phyloP scores from a whole-genome alignment of 2,797 vertebrate species.

The Toxotes lorentzi region DNA sequence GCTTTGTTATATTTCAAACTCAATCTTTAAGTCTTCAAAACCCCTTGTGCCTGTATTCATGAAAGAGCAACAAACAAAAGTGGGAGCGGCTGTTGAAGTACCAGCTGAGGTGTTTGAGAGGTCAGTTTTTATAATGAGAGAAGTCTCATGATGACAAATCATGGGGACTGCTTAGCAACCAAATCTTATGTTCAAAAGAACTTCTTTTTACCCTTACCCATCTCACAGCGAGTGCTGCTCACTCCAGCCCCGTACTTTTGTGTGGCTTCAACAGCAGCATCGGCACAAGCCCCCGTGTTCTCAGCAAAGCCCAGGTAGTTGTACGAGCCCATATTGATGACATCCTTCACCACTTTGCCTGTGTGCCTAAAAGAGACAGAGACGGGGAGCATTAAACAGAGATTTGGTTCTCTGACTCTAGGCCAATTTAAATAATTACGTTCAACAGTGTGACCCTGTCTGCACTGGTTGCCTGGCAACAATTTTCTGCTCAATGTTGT shows the following conservation, averaged over 20 bases:
- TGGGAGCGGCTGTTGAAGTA: background rate
- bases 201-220: constrained; percentile 83
- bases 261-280: constrained; percentile 86
- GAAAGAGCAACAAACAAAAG: constrained; percentile 11
- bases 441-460: background rate
- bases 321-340: constrained; percentile 99
- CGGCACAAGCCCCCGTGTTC: constrained; percentile 89
- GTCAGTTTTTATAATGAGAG: constrained; percentile 4
- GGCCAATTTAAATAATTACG: constrained; percentile 8
- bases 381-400: constrained; percentile 4
- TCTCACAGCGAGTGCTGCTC: constrained; percentile 93
- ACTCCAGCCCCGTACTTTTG: constrained; percentile 92
- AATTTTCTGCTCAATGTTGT: constrained; percentile 22
- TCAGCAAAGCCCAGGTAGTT: constrained; percentile 98
- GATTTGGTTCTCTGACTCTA: background rate
- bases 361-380: constrained; percentile 87
- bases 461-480: constrained; percentile 22
- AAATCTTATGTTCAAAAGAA: background rate
- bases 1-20: constrained; percentile 14
- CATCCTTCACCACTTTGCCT: constrained; percentile 90
- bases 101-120: constrained; percentile 3
- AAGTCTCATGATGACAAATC: background rate
- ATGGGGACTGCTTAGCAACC: background rate
- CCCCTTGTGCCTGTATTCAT: constrained; percentile 4
- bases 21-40: constrained; percentile 27